Percentiles rank a stretch among this genome's conserved stretches.
Conservation (phyloP, 2,797 vertebrate genomes). For the Vespertilio murinus region DNA sequence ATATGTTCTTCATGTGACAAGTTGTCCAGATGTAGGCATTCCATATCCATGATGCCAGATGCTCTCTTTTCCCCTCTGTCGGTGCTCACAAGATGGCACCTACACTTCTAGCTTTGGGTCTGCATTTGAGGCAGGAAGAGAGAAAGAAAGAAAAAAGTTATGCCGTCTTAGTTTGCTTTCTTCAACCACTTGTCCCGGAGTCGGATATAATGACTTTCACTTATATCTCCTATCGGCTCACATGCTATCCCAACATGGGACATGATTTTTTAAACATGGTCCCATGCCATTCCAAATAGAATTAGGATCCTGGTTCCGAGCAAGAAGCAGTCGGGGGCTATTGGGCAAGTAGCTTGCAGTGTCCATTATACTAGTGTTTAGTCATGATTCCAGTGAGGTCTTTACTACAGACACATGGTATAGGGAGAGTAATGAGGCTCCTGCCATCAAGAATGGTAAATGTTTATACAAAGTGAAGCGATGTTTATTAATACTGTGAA, state of each 20-base stretch:
- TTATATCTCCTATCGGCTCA: neutral
- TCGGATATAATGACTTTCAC: neutral
- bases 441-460: neutral
- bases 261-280: neutral
- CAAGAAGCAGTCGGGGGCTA: neutral
- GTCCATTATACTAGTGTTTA: neutral
- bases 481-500: neutral
- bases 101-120: neutral
- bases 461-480: neutral
- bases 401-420: neutral
- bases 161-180: neutral
- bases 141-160: neutral
- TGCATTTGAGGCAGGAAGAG: neutral
- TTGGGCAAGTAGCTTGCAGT: neutral
- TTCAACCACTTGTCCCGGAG: neutral
- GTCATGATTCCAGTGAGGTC: neutral
- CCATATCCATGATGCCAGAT: neutral
- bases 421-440: neutral
- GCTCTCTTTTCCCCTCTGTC: neutral
- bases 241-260: neutral
- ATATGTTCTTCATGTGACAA: neutral
- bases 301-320: neutral
- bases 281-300: neutral
- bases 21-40: neutral
- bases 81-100: neutral